Conservation (phyloP, 2,888 invertebrate genomes). For the Euplexia lucipara region DNA sequence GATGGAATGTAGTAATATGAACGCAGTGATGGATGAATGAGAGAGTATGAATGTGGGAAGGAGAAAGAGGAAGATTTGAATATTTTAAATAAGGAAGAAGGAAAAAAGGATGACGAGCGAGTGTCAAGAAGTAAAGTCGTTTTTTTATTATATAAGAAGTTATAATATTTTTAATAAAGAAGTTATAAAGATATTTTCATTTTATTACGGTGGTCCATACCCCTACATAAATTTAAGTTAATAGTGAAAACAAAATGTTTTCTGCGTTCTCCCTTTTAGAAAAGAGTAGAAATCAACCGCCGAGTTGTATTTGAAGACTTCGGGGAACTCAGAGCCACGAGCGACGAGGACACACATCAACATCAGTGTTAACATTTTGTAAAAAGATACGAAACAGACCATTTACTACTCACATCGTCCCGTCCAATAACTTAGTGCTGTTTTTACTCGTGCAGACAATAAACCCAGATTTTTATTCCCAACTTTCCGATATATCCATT, state of each 20-base stretch:
- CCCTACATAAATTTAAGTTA: constrained; percentile 53
- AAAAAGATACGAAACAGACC: constrained; percentile 21
- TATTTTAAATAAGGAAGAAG: no score
- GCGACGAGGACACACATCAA: constrained; percentile 20
- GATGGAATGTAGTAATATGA: no score
- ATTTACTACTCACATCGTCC: constrained; percentile 17
- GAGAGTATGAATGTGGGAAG: no score
- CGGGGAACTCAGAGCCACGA: constrained; percentile 26
- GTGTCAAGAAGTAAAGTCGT: no score
- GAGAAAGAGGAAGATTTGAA: no score
- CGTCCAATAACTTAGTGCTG: constrained; percentile 24
- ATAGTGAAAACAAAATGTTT: constrained; percentile 39
- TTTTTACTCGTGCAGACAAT: constrained; percentile 33
- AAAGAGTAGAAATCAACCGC: constrained; percentile 36
- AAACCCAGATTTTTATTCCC: constrained; percentile 49
- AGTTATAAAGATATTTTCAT: no score
- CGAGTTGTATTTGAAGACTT: constrained; percentile 35
- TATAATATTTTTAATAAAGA: no score
- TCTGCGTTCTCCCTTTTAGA: constrained; percentile 34
- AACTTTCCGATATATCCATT: constrained; percentile 40
- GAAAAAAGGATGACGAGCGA: no score
- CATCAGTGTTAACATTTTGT: constrained; percentile 22
- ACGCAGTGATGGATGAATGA: no score
- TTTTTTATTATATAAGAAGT: no score
- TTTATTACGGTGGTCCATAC: no score